Percentiles rank a stretch among this genome's conserved stretches.
phyloP scores from a whole-genome alignment of 2,113 vertebrate genomes.

The Pao palembangensis region DNA sequence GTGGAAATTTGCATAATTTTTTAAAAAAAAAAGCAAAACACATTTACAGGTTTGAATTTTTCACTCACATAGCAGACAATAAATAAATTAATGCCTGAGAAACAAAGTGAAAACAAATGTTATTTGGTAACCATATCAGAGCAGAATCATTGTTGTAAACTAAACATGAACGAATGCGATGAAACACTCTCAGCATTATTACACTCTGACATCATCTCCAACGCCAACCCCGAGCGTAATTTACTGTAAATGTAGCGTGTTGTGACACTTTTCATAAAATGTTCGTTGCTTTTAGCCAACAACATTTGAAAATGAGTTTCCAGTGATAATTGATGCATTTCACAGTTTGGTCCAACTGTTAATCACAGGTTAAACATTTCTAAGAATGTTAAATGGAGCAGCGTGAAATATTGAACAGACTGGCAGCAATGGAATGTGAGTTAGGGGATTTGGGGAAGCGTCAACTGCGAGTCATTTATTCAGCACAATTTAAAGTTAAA shows the following conservation, averaged over 20 bases:
- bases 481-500: too few relatives aligned
- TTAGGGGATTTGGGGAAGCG: too few relatives aligned
- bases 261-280: conserved; percentile 26
- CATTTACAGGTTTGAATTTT: not conserved
- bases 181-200: conserved; percentile 25
- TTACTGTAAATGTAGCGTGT: conserved; percentile 11
- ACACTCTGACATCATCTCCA: not conserved
- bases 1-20: too few relatives aligned
- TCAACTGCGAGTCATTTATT: too few relatives aligned
- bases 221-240: conserved; percentile 14
- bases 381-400: too few relatives aligned
- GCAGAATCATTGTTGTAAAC: conserved; percentile 12
- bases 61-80: too few relatives aligned
- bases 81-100: too few relatives aligned
- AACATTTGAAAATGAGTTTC: conserved; percentile 12
- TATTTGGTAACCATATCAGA: not conserved
- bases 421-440: too few relatives aligned
- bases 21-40: too few relatives aligned
- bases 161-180: not conserved
- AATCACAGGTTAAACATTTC: too few relatives aligned
- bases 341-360: not conserved
- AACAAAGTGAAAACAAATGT: not conserved
- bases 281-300: conserved; percentile 7
- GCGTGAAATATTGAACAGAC: not conserved
- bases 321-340: not conserved